Percentiles rank a stretch among this genome's conserved stretches.
Conservation (phyloP, 53 echinoderm and acorn worm genomes). For the Luidia sarsii region DNA sequence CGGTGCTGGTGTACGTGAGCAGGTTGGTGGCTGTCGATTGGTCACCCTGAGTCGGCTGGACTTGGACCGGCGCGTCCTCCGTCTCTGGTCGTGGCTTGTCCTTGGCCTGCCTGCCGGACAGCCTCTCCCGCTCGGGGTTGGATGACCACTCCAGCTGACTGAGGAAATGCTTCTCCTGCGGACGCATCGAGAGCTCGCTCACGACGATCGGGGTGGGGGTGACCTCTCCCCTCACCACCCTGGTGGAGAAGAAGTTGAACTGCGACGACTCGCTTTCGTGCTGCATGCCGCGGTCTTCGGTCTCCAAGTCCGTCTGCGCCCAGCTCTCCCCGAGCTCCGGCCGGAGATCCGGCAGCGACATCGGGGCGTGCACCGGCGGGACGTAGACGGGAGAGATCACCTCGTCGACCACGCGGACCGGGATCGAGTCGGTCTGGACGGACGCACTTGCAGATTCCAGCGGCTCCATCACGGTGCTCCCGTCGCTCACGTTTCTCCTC, state of each 20-base stretch:
- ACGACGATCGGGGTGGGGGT: slow-evolving; percentile 31
- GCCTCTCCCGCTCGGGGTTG: slow-evolving; percentile 6
- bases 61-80: slow-evolving; percentile 22
- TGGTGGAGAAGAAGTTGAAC: slow-evolving; percentile 40
- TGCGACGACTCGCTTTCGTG: slow-evolving; percentile 35
- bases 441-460: not conserved
- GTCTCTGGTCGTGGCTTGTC: slow-evolving; percentile 35
- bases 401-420: slow-evolving; percentile 35
- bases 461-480: slow-evolving; percentile 29
- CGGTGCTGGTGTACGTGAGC: not conserved
- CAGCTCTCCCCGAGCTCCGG: slow-evolving; percentile 11
- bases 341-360: slow-evolving; percentile 3
- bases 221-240: slow-evolving; percentile 35
- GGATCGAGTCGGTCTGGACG: slow-evolving; percentile 36
- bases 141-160: slow-evolving; percentile 41
- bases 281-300: slow-evolving; percentile 29
- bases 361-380: slow-evolving; percentile 11
- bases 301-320: slow-evolving; percentile 8
- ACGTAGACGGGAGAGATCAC: slow-evolving; percentile 7
- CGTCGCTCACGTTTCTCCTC: not conserved
- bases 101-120: slow-evolving; percentile 35
- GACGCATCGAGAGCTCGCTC: slow-evolving; percentile 15
- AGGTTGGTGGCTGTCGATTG: slow-evolving; percentile 25
- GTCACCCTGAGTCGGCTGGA: slow-evolving; percentile 37
- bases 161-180: slow-evolving; percentile 35